A percentile compares a stretch with the other conserved stretches of the same genome.
phyloP scores from a whole-genome alignment of 2,888 invertebrate genomes.

The Thyatira batis region DNA sequence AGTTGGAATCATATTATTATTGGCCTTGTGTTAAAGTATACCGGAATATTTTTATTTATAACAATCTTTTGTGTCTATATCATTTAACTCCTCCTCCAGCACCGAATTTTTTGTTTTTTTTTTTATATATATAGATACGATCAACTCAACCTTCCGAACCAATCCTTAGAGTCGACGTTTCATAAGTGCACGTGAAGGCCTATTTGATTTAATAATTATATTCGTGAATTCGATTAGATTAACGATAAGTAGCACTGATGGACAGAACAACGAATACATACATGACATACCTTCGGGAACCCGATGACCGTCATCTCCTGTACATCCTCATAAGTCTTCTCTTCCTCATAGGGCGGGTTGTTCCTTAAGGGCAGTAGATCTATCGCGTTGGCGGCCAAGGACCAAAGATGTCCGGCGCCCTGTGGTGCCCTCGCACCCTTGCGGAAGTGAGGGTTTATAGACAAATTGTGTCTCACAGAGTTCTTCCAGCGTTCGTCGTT shows the following conservation, averaged over 20 bases:
- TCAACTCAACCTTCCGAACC: no score
- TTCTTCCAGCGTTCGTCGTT: constrained; percentile 97
- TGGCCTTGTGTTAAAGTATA: no score
- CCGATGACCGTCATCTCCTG: constrained; percentile 52
- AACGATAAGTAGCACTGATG: neutral
- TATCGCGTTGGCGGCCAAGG: constrained; percentile 85
- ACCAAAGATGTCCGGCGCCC: constrained; percentile 95
- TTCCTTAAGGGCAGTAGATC: constrained; percentile 67
- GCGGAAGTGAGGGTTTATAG: constrained; percentile 94
- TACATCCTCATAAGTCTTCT: constrained; percentile 32
- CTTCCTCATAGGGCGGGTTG: constrained; percentile 45
- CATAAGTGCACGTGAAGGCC: no score
- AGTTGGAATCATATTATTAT: no score
- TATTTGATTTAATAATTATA: neutral
- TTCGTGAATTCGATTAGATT: neutral
- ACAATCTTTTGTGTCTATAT: no score
- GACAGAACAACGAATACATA: neutral
- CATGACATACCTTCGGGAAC: constrained; percentile 63
- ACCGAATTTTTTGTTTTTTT: no score
- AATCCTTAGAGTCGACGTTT: no score
- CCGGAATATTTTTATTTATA: no score
- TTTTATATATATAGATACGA: no score
- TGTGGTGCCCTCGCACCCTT: constrained; percentile 93
- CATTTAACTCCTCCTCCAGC: no score
- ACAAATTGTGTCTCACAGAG: constrained; percentile 94